phyloP scores from a whole-genome alignment of 2,888 invertebrate species.

The Acronicta aceris region DNA sequence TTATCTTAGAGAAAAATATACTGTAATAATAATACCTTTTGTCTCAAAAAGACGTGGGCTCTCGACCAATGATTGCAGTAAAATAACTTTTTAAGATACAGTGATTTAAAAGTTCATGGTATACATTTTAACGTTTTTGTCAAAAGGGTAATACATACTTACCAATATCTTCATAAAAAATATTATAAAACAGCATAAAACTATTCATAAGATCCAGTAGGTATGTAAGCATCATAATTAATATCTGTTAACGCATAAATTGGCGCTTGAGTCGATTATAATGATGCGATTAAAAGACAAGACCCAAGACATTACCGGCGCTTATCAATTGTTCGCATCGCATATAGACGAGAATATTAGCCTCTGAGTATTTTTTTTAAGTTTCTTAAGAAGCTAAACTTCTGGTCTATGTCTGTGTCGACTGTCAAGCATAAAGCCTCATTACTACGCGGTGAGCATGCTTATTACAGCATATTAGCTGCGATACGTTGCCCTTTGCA shows the following conservation, averaged over 20 bases:
- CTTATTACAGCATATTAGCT: slow-evolving; percentile 69
- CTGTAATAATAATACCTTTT: too few relatives aligned
- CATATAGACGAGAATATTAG: slow-evolving; percentile 31
- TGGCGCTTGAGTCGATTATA: slow-evolving; percentile 26
- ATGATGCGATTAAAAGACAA: slow-evolving; percentile 28
- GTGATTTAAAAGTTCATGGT: too few relatives aligned
- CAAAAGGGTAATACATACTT: too few relatives aligned
- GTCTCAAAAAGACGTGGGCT: too few relatives aligned
- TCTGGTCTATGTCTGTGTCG: slow-evolving; percentile 34
- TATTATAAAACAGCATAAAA: too few relatives aligned
- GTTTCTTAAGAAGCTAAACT: slow-evolving; percentile 24
- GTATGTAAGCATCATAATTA: too few relatives aligned
- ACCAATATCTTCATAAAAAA: too few relatives aligned
- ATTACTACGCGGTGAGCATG: slow-evolving; percentile 66
- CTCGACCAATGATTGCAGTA: too few relatives aligned
- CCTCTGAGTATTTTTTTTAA: not conserved
- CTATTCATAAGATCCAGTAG: too few relatives aligned
- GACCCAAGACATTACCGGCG: slow-evolving; percentile 3
- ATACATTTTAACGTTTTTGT: too few relatives aligned
- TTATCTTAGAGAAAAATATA: too few relatives aligned
- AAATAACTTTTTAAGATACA: too few relatives aligned
- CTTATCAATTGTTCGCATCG: slow-evolving; percentile 16
- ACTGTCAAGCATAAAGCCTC: slow-evolving; percentile 53
- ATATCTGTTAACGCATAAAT: slow-evolving; percentile 18
- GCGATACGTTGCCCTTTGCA: slow-evolving; percentile 67